Evolutionary conservation across 2,113 vertebrate species (phyloP), one percentile per base, ranked within the genome.

Genomic region (Calidris pugnax): DNA sequence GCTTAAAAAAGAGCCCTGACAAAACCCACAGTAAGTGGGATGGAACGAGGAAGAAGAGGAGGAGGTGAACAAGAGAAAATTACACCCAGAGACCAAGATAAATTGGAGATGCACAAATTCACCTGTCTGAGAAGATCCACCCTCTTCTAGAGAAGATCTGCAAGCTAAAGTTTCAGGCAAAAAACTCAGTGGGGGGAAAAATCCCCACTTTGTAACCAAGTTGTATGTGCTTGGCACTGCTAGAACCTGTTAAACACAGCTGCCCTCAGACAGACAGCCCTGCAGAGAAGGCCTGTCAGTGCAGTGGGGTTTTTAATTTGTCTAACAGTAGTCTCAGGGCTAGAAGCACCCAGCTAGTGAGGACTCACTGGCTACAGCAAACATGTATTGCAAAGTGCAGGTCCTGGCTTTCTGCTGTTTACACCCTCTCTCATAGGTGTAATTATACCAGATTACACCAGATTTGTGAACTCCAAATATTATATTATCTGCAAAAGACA

Each of bases 311-410:
- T 92, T 89, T 89, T 63, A 55, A 77, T 80, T 64, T 67, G 50
- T 69, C 0, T 39, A 78, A 81, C 41, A 66, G 35, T 33, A 43
- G 30, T 79, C 45, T 30, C 33, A 47, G 51, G 51, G 27, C 62
- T 67, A 63, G 73, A 84, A 63, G 55, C 37, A 84, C 50, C 37
- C 0, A 41, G 26, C 20, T 90, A 71, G 74, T 6, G 64, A 51
- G 17, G 37, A 50, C 32, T 63, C 8, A 1, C 15, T 30, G 71
- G 37, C 24, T 50, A 50, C 8, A 80, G 45, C 19, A 83, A 83
- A 17, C 0, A 1, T 0, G 0, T 33, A 22, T 2, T n/a, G 10
- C 7, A 2, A 90, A 79, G 39, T 3, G 4, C 45, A 55, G 28
- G 62, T 78, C 64, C 35, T 51, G 59, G 37, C 26, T 48, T 72